A percentile compares a stretch with the other conserved stretches of the same genome.
These are phyloP conservation scores for Polyommatus icarus DNA, from an alignment of 2,888 invertebrate genomes.

Conservation along the genomic window DNA sequence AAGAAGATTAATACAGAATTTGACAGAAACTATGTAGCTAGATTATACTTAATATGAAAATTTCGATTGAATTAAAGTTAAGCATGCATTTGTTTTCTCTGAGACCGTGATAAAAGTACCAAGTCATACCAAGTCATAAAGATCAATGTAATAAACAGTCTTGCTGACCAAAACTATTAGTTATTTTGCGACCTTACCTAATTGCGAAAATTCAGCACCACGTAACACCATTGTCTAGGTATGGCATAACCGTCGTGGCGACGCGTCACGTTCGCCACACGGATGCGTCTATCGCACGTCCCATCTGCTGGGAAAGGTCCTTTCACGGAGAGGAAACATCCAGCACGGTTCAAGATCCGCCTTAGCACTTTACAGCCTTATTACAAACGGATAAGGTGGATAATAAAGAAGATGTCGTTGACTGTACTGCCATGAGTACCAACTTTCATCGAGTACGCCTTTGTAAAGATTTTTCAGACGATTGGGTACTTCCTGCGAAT, in stretches of 20 bases:
- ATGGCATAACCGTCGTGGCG: background rate
- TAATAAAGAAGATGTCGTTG: background rate
- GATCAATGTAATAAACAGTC: too few relatives aligned
- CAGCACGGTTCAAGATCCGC: background rate
- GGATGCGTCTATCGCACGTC: slow-evolving; percentile 12
- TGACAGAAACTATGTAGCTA: too few relatives aligned
- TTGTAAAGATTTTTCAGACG: background rate
- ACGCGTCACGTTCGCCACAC: background rate
- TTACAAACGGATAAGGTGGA: background rate
- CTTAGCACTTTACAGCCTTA: background rate
- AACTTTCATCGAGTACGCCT: background rate
- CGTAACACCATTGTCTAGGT: slow-evolving; percentile 3
- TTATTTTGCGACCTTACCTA: background rate
- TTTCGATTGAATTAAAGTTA: too few relatives aligned
- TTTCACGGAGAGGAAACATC: slow-evolving; percentile 10
- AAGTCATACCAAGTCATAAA: too few relatives aligned
- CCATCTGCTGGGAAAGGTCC: slow-evolving; percentile 15
- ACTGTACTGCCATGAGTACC: background rate
- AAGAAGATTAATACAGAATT: too few relatives aligned
- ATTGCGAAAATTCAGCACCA: slow-evolving; percentile 7
- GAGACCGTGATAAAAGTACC: too few relatives aligned
- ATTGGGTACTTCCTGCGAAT: background rate
- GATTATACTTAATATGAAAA: too few relatives aligned
- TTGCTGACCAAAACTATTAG: too few relatives aligned
- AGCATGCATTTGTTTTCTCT: too few relatives aligned